Evolutionary conservation across 2,888 invertebrate species (phyloP).

Genomic region (Gastracanthus pulcherrimus): DNA sequence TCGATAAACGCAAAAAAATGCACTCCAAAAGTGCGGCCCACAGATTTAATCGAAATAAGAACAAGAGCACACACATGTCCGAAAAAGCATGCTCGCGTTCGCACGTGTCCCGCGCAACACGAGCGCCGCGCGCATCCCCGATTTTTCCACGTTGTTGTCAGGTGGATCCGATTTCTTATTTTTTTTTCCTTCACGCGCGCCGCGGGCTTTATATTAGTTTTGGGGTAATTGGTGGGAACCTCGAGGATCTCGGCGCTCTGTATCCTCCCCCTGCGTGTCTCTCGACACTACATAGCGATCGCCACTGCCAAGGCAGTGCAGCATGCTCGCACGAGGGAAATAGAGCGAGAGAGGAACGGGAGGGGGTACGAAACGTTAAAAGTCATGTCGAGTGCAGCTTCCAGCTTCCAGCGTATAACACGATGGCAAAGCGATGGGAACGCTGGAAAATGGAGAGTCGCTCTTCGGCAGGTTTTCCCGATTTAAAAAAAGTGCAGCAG

Average conservation of each 20-base stretch:
- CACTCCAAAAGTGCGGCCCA: too few species aligned
- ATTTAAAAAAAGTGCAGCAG: too few species aligned
- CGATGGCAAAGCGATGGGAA: not conserved
- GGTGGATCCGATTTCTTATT: constrained; percentile 42
- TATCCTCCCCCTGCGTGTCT: constrained; percentile 15
- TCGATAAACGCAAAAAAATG: too few species aligned
- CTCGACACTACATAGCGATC: not conserved
- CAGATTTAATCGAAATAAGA: too few species aligned
- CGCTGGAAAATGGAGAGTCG: not conserved
- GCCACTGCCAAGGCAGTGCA: too few species aligned
- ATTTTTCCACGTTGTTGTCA: constrained; percentile 6
- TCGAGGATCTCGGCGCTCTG: not conserved
- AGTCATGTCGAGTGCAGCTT: not conserved
- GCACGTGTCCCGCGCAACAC: too few species aligned
- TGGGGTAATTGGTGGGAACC: constrained; percentile 38
- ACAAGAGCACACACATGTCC: too few species aligned
- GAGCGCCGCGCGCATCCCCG: not conserved
- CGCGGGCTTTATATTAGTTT: not conserved
- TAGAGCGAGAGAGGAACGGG: not conserved
- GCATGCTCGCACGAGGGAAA: not conserved
- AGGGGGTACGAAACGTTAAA: not conserved
- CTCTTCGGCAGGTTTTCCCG: too few species aligned
- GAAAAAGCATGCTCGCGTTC: too few species aligned
- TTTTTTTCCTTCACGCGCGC: not conserved
- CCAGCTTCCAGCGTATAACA: not conserved